A percentile compares a stretch with the other conserved stretches of the same genome.
phyloP scores from a whole-genome alignment of 92 coral and sea anemone species.

The Epizoanthus scotinus region DNA sequence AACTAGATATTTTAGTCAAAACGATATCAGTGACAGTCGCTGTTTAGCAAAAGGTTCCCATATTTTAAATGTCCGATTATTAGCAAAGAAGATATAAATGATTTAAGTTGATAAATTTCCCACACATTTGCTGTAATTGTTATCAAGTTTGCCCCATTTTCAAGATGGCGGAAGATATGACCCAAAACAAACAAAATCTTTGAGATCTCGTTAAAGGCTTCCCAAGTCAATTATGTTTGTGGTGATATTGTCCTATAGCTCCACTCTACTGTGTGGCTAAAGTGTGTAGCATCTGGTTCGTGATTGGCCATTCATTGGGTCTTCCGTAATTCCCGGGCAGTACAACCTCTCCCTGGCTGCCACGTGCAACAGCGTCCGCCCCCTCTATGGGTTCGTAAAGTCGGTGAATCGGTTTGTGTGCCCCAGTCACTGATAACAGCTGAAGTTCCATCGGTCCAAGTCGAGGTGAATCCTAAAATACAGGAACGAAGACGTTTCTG shows the following conservation, averaged over 20 bases:
- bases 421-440: slow-evolving; percentile 83
- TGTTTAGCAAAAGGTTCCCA: no score
- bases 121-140: no score
- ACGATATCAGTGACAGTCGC: no score
- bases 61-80: no score
- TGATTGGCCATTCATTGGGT: slow-evolving; percentile 86
- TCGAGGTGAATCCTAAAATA: slow-evolving; percentile 82
- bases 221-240: no score
- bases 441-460: slow-evolving; percentile 98
- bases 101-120: no score
- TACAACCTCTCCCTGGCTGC: slow-evolving; percentile 23
- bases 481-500: neutral
- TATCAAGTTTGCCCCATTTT: no score
- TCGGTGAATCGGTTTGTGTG: slow-evolving; percentile 68
- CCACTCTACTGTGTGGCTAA: slow-evolving; percentile 62
- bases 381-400: slow-evolving; percentile 42
- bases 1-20: no score
- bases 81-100: no score
- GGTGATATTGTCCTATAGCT: neutral
- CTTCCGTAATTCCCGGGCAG: slow-evolving; percentile 78
- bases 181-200: no score
- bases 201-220: no score
- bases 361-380: slow-evolving; percentile 43
- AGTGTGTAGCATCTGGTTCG: slow-evolving; percentile 85
- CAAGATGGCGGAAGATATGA: no score